Base-by-base conservation (phyloP, 2,113 vertebrate species). In the Odontophorus gujanensis region DNA sequence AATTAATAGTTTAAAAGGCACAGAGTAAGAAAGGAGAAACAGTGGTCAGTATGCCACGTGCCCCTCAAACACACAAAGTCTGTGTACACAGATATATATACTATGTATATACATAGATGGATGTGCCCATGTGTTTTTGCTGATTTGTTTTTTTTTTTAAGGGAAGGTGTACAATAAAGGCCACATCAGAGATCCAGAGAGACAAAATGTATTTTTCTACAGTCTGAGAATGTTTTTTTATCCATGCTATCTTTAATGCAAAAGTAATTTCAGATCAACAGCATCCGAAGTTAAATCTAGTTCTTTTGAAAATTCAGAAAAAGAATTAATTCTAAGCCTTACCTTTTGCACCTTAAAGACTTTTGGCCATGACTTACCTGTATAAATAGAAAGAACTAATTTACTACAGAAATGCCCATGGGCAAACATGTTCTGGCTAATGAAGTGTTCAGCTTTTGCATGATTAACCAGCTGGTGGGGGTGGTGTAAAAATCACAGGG, bases 391-490 rank as follows among this genome's bases (percentile, higher is more conserved):
- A 98, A 98, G 97, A 98, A 98, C 97, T 98, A 97, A 98, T 98
- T 98, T 98, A 98, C 98, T 97, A 98, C 97, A 97, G 97, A 97
- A 98, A 98, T 96, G 98, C 99, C 99, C 98, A 98, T 97, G 98
- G 99, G 98, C 98, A 97, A 98, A 98, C 98, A 98, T 98, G 98
- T 98, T 98, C 98, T 97, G 97, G 98, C 98, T 99, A 98, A 99
- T 99, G 98, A 99, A 99, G 98, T 98, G 98, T 98, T 98, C 98
- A 98, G 98, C 98, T 97, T 98, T 98, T 98, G 97, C 98, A 98
- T 98, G 98, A 98, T 98, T 98, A 99, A 98, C 98, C 98, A 98
- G 98, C 98, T 99, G 98, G 98, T 98, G 98, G 98, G 98, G 98
- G 98, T 98, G 98, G 98, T 98, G 93, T 97, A 98, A 98, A 98